A percentile compares a stretch with the other conserved stretches of the same genome.
phyloP scores from a whole-genome alignment of 1,140 invertebrate species.

The Drosophila neocordata region DNA sequence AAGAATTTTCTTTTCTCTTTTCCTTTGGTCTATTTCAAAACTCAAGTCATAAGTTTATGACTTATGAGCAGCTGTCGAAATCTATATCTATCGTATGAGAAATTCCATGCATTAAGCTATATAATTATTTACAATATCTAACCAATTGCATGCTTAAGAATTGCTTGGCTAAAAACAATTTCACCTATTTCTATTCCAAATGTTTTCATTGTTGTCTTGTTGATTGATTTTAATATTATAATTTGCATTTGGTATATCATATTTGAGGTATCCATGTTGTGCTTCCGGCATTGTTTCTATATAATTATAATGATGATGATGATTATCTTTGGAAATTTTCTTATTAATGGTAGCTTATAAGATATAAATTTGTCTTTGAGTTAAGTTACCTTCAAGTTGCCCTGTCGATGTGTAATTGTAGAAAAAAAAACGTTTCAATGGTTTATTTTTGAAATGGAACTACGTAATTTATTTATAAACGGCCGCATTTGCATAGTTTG shows the following conservation, averaged over 20 bases:
- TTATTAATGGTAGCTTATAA: neutral
- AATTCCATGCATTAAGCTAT: too few relatives aligned
- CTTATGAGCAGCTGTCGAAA: too few relatives aligned
- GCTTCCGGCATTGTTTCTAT: constrained; percentile 41
- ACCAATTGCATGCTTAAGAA: constrained; percentile 23
- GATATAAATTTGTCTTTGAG: neutral
- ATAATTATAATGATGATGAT: neutral
- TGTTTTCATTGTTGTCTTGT: constrained; percentile 10
- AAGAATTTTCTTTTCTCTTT: too few relatives aligned
- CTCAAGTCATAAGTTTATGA: too few relatives aligned
- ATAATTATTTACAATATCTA: neutral
- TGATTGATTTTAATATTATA: constrained; percentile 10
- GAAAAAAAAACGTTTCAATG: neutral
- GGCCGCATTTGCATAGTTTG: constrained; percentile 1
- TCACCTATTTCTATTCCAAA: constrained; percentile 40
- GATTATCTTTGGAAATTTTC: neutral
- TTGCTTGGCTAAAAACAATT: neutral
- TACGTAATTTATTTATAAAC: constrained; percentile 1
- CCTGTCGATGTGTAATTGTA: constrained; percentile 7
- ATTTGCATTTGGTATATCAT: constrained; percentile 22
- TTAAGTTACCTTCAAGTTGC: constrained; percentile 10
- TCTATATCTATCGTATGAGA: too few relatives aligned
- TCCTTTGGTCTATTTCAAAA: too few relatives aligned
- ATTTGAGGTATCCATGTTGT: constrained; percentile 40
- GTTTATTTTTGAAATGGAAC: constrained; percentile 16